phyloP scores from a whole-genome alignment of 2,797 vertebrate genomes.

The Ptychobarbus kaznakovi region DNA sequence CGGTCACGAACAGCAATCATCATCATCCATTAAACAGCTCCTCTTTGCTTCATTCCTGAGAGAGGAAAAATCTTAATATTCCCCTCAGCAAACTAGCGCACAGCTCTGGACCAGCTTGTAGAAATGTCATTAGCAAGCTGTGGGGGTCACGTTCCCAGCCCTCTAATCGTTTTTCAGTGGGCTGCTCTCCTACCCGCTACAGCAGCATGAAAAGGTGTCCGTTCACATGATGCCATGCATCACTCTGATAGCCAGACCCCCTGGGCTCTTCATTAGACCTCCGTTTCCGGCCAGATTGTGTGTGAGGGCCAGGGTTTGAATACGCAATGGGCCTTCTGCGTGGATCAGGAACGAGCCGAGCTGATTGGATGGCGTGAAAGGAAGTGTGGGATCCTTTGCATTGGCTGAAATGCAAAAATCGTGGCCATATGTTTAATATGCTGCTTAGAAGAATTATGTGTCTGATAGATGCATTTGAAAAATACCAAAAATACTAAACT shows the following conservation, averaged over 20 bases:
- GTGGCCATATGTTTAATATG: background rate
- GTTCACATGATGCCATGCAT: conserved; percentile 53
- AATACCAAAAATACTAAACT: background rate
- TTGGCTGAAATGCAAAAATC: background rate
- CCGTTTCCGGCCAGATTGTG: conserved; percentile 42
- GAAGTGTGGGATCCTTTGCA: background rate
- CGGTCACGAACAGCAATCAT: conserved; percentile 44
- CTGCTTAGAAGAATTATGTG: background rate
- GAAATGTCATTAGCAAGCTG: conserved; percentile 56
- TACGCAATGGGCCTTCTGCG: conserved; percentile 32
- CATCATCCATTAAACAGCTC: conserved; percentile 55
- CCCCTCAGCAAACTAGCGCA: conserved; percentile 23
- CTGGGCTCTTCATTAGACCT: conserved; percentile 58
- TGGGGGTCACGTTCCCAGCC: conserved; percentile 53
- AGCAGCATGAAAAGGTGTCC: conserved; percentile 29
- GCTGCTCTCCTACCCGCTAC: conserved; percentile 6
- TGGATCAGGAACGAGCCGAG: conserved; percentile 1
- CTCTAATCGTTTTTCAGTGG: conserved; percentile 57
- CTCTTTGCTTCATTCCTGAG: conserved; percentile 32
- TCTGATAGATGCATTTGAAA: background rate
- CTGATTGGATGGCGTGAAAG: background rate
- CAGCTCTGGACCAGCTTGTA: conserved; percentile 52
- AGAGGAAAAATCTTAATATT: conserved; percentile 46
- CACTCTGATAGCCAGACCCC: conserved; percentile 54
- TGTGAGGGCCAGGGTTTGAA: conserved; percentile 44